phyloP scores from a whole-genome alignment of 2,113 vertebrate species.

The Condylura cristata region DNA sequence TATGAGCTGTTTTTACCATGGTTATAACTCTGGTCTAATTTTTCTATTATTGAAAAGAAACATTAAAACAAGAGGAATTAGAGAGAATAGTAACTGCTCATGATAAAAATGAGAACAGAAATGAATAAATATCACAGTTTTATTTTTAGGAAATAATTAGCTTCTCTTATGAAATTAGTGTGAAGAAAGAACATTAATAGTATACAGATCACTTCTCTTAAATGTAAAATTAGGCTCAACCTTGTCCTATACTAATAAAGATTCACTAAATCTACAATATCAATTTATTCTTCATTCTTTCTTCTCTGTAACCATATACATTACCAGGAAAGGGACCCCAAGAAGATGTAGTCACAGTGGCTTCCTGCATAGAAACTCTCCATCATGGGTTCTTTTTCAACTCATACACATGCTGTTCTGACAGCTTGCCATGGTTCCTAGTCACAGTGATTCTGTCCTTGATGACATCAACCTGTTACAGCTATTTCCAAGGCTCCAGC shows the following conservation, averaged over 20 bases:
- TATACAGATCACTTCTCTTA: background rate
- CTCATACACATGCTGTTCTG: background rate
- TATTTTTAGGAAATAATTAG: background rate
- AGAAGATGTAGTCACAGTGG: background rate
- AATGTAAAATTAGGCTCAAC: background rate
- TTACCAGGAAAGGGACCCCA: background rate
- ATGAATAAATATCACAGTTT: background rate
- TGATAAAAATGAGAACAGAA: background rate
- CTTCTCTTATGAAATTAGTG: background rate
- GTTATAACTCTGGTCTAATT: background rate
- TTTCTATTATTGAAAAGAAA: background rate
- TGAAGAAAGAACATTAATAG: background rate
- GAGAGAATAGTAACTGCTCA: background rate
- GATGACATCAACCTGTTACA: fast-evolving
- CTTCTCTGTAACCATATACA: background rate
- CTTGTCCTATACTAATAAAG: background rate
- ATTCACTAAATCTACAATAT: fast-evolving
- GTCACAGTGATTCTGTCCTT: no score
- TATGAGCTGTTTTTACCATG: background rate
- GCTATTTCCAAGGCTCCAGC: background rate
- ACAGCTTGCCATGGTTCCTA: background rate
- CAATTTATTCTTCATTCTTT: background rate
- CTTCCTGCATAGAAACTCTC: background rate
- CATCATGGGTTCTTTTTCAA: fast-evolving
- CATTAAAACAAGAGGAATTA: background rate